Conservation (phyloP, 2,888 invertebrate genomes). For the Acrobeloides nanus region DNA sequence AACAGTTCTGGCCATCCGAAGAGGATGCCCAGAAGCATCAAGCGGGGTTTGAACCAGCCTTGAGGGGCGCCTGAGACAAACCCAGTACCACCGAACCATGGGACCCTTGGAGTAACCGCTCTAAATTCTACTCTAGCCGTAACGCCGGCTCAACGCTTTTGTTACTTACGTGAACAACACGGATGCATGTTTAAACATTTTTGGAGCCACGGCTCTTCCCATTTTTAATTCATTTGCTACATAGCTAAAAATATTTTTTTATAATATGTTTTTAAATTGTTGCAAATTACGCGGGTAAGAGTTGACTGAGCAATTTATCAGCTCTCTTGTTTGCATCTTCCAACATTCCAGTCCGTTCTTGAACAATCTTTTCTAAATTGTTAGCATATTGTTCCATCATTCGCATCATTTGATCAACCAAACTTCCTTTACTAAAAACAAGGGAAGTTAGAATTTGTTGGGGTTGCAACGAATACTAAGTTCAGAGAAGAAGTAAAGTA, state of each 20-base stretch:
- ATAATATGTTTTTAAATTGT: not conserved
- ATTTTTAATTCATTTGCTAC: conserved; percentile 45
- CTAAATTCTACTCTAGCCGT: too few species aligned
- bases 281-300: conserved; percentile 33
- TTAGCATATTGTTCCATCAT: conserved; percentile 51
- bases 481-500: too few species aligned
- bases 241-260: conserved; percentile 36
- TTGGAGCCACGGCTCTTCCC: conserved; percentile 41
- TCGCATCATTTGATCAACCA: conserved; percentile 50
- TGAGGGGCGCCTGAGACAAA: too few species aligned
- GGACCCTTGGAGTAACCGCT: too few species aligned
- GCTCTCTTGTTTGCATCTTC: conserved; percentile 50
- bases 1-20: too few species aligned
- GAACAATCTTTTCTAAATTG: conserved; percentile 48
- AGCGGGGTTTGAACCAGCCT: too few species aligned
- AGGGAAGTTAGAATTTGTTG: too few species aligned
- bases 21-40: not conserved
- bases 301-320: conserved; percentile 44
- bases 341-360: conserved; percentile 51
- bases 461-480: too few species aligned
- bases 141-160: too few species aligned
- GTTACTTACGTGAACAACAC: conserved; percentile 49
- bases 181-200: conserved; percentile 34
- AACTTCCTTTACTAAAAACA: conserved; percentile 19
- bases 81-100: too few species aligned